Conservation (phyloP, 2,113 vertebrate species). For the Myrmecophaga tridactyla region DNA sequence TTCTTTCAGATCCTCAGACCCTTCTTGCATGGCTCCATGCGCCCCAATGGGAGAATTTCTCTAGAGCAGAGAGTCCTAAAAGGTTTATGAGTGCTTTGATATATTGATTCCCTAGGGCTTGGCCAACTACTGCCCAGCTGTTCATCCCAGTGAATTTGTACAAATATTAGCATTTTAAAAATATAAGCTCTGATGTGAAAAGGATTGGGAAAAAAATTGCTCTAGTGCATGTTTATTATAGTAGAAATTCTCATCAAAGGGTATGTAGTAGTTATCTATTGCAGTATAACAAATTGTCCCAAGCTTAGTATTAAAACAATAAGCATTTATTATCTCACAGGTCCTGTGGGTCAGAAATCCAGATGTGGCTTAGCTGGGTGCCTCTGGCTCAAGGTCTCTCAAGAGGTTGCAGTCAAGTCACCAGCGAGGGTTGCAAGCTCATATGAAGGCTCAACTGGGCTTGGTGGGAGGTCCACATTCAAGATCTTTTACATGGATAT, state of each 20-base stretch:
- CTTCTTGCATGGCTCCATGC: not conserved
- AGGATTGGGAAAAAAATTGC: not conserved
- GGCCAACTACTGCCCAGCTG: not conserved
- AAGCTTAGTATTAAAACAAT: not conserved
- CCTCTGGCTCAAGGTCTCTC: too few relatives aligned
- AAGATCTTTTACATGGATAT: not conserved
- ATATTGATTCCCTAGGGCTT: not conserved
- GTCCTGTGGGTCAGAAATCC: too few relatives aligned
- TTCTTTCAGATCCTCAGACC: not conserved
- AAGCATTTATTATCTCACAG: too few relatives aligned
- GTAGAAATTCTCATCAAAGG: constrained; percentile 23
- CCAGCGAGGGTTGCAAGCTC: not conserved
- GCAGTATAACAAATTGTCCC: constrained; percentile 1
- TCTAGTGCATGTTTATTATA: not conserved
- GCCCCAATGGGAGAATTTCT: not conserved
- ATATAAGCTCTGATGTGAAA: constrained; percentile 22
- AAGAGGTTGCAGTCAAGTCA: too few relatives aligned
- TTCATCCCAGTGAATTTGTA: not conserved
- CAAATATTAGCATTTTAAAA: not conserved
- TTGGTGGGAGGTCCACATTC: not conserved
- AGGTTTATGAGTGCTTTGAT: not conserved
- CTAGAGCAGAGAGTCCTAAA: not conserved
- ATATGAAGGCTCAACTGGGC: not conserved
- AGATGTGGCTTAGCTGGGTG: too few relatives aligned
- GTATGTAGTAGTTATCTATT: constrained; percentile 3